These are phyloP conservation scores for Rhinolophus ferrumequinum DNA, from an alignment of 2,113 vertebrate species.

Conservation along the genomic window DNA sequence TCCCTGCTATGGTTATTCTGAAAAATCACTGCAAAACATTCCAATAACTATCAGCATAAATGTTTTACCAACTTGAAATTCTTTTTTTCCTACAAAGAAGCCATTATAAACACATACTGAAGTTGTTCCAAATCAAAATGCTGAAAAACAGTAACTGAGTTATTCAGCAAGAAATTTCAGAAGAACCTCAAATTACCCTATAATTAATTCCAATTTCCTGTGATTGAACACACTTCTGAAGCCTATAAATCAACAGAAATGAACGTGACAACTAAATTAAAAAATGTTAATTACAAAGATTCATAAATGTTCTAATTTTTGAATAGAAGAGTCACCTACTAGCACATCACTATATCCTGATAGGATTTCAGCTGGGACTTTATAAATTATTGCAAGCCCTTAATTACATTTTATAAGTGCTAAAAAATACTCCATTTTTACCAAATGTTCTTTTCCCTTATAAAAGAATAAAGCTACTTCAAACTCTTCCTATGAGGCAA, in stretches of 20 bases:
- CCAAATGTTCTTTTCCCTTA: background rate
- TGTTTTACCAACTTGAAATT: slow-evolving; percentile 8
- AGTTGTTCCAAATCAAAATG: slow-evolving; percentile 31
- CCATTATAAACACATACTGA: slow-evolving; percentile 9
- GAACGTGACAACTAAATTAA: background rate
- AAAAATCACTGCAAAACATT: slow-evolving; percentile 2
- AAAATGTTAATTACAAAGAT: slow-evolving; percentile 8
- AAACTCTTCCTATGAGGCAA: slow-evolving; percentile 34
- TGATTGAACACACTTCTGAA: background rate
- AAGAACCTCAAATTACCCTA: background rate
- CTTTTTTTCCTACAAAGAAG: slow-evolving; percentile 19
- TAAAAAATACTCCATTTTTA: slow-evolving; percentile 5
- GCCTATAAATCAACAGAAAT: background rate
- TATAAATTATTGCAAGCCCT: background rate
- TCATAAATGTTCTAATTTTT: slow-evolving; percentile 30
- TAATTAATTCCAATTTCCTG: background rate
- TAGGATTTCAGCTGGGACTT: background rate
- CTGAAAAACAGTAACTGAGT: slow-evolving; percentile 27
- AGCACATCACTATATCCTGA: background rate
- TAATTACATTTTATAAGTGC: background rate
- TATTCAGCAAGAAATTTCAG: slow-evolving; percentile 32
- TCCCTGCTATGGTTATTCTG: background rate
- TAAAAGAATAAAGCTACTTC: background rate
- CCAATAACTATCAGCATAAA: background rate
- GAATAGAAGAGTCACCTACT: background rate